Base-by-base conservation (phyloP, 2,888 invertebrate species). In the Agriopis marginaria region DNA sequence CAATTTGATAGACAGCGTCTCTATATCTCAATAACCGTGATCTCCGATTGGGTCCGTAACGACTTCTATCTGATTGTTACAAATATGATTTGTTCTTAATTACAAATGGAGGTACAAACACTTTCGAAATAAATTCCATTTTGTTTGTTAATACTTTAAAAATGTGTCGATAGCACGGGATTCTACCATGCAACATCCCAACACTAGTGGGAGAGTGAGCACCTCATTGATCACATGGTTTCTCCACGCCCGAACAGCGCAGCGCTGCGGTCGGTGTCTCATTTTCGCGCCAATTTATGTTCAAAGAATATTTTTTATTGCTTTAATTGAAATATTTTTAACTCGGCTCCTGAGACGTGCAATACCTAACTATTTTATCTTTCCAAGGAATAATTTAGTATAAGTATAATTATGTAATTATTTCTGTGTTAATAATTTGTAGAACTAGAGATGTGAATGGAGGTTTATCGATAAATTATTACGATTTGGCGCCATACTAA, bases 1-100 rank as follows among this genome's bases (percentile, higher is more conserved):
- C 89, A 89, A 89, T 91, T 88, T 90, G 89, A 91, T 90, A 86
- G 89, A 89, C 89, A 85, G 80, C 82, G 79, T 83, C 83, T 83
- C 79, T 82, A 85, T 86, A 86, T 83, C 83, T 83, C 79, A 82
- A 85, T 86, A 86, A 86, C 85, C 80, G 82, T 82, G 77, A 79
- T 84, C 78, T 72, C 76, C 79, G 75, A 85, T 82, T 79, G 58
- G 68, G 70, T 75, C 71, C 64, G 71, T 61, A 67, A 75, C 72
- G 66, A 63, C 67, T 58, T 67, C 14, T 70, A 76, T 77, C 75
- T 68, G 77, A 79, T 79, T 71, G 70, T 70, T 74, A 56, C 70
- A 61, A 75, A 74, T 71, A 65, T 68, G 66, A 68, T 76, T 66
- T 68, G 70, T 73, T 32, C 32, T 32, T 32, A 77, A 77, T 77